phyloP scores from a whole-genome alignment of 2,888 invertebrate genomes.

The Saturnia japonica region DNA sequence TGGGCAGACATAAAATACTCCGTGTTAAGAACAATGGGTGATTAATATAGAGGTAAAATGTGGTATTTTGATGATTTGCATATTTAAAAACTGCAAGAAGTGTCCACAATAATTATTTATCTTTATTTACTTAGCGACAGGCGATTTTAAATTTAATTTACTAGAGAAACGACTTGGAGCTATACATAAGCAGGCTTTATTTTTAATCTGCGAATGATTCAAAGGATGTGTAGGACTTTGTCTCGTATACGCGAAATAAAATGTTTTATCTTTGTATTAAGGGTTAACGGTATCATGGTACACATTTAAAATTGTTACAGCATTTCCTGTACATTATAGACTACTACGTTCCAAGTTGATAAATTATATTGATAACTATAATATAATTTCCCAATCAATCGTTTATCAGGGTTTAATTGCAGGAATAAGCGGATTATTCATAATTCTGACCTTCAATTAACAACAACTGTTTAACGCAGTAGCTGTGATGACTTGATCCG shows the following conservation, averaged over 20 bases:
- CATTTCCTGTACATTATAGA: neutral
- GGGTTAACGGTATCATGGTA: too few relatives aligned
- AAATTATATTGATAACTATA: neutral
- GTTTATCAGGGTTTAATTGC: neutral
- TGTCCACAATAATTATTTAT: neutral
- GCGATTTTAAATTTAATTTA: neutral
- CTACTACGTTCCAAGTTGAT: neutral
- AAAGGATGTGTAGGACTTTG: neutral
- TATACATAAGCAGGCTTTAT: neutral
- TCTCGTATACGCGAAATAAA: neutral
- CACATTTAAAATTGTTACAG: neutral
- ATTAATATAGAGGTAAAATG: neutral
- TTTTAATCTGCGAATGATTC: neutral
- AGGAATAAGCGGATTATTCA: too few relatives aligned
- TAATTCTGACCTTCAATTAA: neutral
- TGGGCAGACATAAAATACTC: slow-evolving; percentile 1
- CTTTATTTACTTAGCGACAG: neutral
- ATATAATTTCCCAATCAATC: neutral
- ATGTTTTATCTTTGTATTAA: neutral
- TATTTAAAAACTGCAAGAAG: neutral
- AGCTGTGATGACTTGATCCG: slow-evolving; percentile 4
- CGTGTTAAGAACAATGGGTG: neutral
- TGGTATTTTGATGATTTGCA: neutral
- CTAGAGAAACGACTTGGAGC: neutral
- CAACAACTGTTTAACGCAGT: neutral